These are phyloP conservation scores for Drosophila pallidifrons DNA, from an alignment of 1,140 invertebrate species.

Conservation along the genomic window DNA sequence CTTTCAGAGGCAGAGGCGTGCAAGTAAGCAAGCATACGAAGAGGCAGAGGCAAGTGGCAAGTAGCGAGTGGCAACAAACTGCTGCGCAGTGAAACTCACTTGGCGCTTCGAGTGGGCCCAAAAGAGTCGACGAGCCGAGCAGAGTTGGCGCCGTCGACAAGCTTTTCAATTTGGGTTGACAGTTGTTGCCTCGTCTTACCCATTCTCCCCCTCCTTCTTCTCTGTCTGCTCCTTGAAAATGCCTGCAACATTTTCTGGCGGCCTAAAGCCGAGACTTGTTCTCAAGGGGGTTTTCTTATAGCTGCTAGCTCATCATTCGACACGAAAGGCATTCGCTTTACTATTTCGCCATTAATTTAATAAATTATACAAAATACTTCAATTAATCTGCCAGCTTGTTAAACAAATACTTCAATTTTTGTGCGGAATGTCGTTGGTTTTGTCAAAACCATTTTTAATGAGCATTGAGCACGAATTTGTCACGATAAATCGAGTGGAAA, in stretches of 20 bases:
- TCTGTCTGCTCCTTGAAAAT: not conserved
- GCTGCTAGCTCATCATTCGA: too few relatives aligned
- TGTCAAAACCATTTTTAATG: slow-evolving; percentile 37
- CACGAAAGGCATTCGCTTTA: slow-evolving; percentile 50
- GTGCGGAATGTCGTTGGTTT: slow-evolving; percentile 23
- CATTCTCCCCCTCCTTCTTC: not conserved
- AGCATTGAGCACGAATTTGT: slow-evolving; percentile 29
- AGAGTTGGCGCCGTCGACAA: slow-evolving; percentile 32
- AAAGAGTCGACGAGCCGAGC: slow-evolving; percentile 13
- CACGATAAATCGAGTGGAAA: slow-evolving; percentile 19
- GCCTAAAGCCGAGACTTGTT: not conserved
- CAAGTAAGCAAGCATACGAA: not conserved
- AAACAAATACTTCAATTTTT: slow-evolving; percentile 15
- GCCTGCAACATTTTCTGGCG: not conserved
- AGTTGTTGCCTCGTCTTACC: not conserved
- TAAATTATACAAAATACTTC: slow-evolving; percentile 13
- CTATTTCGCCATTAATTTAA: slow-evolving; percentile 45
- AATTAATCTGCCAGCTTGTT: slow-evolving; percentile 10
- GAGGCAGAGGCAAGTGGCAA: not conserved
- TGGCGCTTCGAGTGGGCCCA: slow-evolving; percentile 33
- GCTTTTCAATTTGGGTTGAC: slow-evolving; percentile 16
- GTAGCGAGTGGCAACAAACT: not conserved
- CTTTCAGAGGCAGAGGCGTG: slow-evolving; percentile 20
- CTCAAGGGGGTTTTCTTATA: not conserved
- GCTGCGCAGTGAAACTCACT: slow-evolving; percentile 38